Percentiles rank a stretch among this genome's conserved stretches.
These are phyloP conservation scores for Margaritifera margaritifera DNA, from an alignment of 2,888 invertebrate species.

Conservation along the genomic window DNA sequence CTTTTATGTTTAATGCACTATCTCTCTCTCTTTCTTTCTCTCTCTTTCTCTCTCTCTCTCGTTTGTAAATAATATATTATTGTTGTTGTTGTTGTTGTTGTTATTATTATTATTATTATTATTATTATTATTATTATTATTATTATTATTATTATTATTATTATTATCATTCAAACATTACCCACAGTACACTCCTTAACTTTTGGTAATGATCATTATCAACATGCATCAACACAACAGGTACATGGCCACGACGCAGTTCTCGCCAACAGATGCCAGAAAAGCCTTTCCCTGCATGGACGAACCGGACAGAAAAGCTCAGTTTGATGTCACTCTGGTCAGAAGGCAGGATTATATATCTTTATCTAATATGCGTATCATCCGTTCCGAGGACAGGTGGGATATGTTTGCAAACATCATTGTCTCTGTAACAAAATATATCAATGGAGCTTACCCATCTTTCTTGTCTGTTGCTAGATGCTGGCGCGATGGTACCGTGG, in stretches of 20 bases:
- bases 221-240: conserved; percentile 7
- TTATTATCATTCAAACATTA: no score
- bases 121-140: no score
- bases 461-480: no score
- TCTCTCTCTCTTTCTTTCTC: background rate
- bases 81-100: no score
- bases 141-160: no score
- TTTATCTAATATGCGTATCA: conserved; percentile 54
- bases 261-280: conserved; percentile 94
- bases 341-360: conserved; percentile 43
- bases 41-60: conserved; percentile 14
- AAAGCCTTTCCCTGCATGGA: conserved; percentile 96
- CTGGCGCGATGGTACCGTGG: no score
- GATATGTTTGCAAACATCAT: background rate
- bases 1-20: background rate
- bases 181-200: no score
- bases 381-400: conserved; percentile 22
- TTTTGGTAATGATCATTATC: no score
- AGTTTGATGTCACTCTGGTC: conserved; percentile 84
- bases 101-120: no score
- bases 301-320: conserved; percentile 89
- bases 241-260: conserved; percentile 85
- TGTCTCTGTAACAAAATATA: no score
- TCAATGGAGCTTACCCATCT: no score
- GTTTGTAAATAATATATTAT: background rate